Evolutionary conservation across 2,113 vertebrate genomes (phyloP), one percentile per base, ranked within the genome.

Genomic region (Mola mola): DNA sequence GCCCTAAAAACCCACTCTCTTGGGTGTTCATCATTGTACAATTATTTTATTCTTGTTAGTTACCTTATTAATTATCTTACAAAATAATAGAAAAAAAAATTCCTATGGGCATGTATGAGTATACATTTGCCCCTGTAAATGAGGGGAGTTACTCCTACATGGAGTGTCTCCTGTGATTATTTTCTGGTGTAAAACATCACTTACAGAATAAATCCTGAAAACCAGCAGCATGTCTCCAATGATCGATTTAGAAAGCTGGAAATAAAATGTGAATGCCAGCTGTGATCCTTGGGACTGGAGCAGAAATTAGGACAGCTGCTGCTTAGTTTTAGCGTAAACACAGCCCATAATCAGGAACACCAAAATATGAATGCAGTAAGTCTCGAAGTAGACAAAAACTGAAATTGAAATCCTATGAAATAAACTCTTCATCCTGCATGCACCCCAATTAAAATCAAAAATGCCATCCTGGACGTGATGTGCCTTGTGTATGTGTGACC

Each of bases 401-500:
- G 12, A 38, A n/a, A 24, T 24, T 40, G 20, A 74, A 59, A 55
- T 75, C 47, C 46, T 43, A 34, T 29, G 31, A 47, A 67, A 61
- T 4, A 16, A 28, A 16, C 58, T 49, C 28, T 47, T 69, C 42
- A 56, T 57, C 44, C 47, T 12, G 17, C 11, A 55, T 41, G 46
- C 57, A 50, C 29, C 50, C 79, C 77, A 85, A 86, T 85, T 89
- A 82, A 82, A 79, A 76, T 77, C 28, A 52, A 72, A 77, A 76
- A 75, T 21, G 64, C 50, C 74, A 71, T 68, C 60, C 67, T 0
- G 1, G 74, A 71, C 41, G 13, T 34, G 59, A 78, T 59, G 38
- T 2, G 2, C 61, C n/a, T n/a, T n/a, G n/a, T n/a, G n/a, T n/a
- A 53, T 48, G 64, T 67, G 63, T 66, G 77, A 84, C 77, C 69